phyloP scores from a whole-genome alignment of 2,888 invertebrate species.

The Cheilosia scutellata region DNA sequence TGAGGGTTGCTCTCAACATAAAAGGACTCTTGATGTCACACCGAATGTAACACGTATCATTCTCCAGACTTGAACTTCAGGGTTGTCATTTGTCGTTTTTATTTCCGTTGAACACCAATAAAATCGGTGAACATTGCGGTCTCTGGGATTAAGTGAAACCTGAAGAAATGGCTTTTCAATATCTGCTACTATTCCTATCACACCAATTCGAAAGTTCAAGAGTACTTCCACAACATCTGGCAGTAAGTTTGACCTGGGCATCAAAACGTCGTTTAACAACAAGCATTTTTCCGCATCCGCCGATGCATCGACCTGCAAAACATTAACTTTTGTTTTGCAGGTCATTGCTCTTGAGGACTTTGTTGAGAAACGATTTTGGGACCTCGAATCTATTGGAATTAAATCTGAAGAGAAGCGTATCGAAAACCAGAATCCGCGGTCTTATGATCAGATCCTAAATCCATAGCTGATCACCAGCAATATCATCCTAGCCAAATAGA shows the following conservation, averaged over 20 bases:
- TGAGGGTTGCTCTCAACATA: conserved; percentile 18
- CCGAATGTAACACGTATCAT: conserved; percentile 29
- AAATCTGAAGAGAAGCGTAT: neutral
- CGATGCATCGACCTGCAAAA: conserved; percentile 15
- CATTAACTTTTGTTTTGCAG: neutral
- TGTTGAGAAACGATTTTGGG: neutral
- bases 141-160: conserved; percentile 6
- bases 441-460: no score
- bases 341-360: neutral
- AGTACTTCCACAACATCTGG: neutral
- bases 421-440: no score
- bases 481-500: no score
- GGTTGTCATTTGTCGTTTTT: neutral
- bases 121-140: no score
- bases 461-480: no score
- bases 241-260: neutral
- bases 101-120: conserved; percentile 26
- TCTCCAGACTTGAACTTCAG: conserved; percentile 2
- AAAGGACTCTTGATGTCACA: conserved; percentile 31
- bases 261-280: conserved; percentile 7
- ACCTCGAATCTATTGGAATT: conserved; percentile 15
- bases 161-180: conserved; percentile 33
- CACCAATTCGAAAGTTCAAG: neutral
- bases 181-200: conserved; percentile 28
- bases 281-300: conserved; percentile 14